Percentiles rank a stretch among this genome's conserved stretches.
Evolutionary conservation across 1,140 invertebrate species (phyloP).

Genomic region (Coenobita brevimanus): DNA sequence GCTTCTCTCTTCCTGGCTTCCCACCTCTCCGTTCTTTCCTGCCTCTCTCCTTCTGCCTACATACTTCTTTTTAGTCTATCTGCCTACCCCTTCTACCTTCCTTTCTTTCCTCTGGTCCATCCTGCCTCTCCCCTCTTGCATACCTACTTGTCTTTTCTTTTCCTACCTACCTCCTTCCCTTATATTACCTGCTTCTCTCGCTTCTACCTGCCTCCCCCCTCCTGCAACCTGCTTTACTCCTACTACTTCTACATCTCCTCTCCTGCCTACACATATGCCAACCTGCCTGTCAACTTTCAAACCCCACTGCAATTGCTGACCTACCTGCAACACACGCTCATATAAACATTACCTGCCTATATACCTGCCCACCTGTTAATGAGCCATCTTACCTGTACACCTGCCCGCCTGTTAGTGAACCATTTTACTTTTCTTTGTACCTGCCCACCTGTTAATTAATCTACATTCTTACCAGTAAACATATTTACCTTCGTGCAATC

Average conservation of each 20-base stretch:
- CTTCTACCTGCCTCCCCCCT: background rate
- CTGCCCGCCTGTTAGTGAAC: no score
- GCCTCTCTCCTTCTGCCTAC: background rate
- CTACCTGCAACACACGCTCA: no score
- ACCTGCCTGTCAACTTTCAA: background rate
- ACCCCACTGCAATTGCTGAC: no score
- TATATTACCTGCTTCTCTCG: background rate
- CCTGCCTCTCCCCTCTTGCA: background rate
- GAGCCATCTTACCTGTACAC: no score
- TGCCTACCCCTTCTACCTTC: background rate
- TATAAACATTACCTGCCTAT: no score
- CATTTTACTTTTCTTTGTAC: no score
- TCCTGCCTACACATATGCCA: background rate
- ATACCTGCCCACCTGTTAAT: no score
- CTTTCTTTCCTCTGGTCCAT: no score
- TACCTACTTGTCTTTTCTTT: background rate
- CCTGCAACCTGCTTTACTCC: background rate
- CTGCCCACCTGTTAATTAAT: no score
- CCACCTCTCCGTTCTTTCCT: background rate
- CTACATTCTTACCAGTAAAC: no score
- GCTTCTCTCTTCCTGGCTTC: conserved; percentile 2
- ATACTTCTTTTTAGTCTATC: background rate
- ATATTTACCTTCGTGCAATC: no score
- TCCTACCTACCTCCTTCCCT: background rate
- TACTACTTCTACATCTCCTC: background rate